Base-by-base conservation (phyloP, 1,140 invertebrate genomes). In the Diploscapter pachys region DNA sequence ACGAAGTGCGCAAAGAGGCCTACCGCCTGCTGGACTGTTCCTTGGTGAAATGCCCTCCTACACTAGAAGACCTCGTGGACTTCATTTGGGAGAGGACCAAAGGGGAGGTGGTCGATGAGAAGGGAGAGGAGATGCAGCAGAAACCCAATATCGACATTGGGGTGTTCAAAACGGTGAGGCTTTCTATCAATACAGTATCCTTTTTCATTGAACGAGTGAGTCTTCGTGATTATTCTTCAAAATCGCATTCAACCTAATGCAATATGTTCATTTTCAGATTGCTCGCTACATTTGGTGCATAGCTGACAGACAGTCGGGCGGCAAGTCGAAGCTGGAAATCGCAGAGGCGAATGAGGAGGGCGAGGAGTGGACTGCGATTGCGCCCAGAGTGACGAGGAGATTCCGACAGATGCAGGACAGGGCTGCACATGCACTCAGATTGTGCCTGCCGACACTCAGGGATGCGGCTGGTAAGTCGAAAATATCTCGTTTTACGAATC, bases 21-120 rank as follows among this genome's bases (percentile, higher is more conserved):
- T n/a, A n/a, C 51, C 66, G 66, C 56, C 66, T 68, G 49, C 66
- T 68, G 9, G 66, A 68, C 11, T 9, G n/a, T 11, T 68, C 66
- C 48, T 68, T 68, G 11, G 57, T 55, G 57, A 52, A 55, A 11
- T 5, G 52, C 49, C 53, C 66, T 5, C 66, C 66, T 9, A 55
- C 66, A 48, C 11, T 68, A 11, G 49, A 51, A 55, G 51, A 0
- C 1, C 53, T 68, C 48, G 66, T 68, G 6, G 51, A 68, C 49
- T 68, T 55, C 50, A 68, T 68, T 55, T 68, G 66, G 66, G 57
- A 53, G 2, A 55, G 57, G 57, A 8, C 11, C 6, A 51, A 68
- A 52, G 57, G 13, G 63, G 51, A 48, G 5, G 52, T 9, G 57
- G 31, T 53, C 11, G 48, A 54, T 5, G 11, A 5, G 9, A 55